Percentiles rank a stretch among this genome's conserved stretches.
Conservation (phyloP, 1,140 invertebrate species). For the Temnothorax longispinosus region DNA sequence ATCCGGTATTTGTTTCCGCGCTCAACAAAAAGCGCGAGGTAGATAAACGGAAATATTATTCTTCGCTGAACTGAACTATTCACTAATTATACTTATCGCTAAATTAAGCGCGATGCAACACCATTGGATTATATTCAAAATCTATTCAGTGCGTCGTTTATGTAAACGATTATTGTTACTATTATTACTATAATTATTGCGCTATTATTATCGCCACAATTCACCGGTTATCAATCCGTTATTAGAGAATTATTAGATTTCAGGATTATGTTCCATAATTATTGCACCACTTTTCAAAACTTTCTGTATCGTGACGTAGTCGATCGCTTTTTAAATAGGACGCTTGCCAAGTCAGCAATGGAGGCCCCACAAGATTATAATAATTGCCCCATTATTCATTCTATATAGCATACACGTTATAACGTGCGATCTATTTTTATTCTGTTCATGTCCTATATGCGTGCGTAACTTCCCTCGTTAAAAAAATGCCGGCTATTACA, state of each 20-base stretch:
- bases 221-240: not conserved
- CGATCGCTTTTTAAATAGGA: conserved; percentile 6
- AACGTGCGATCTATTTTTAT: conserved; percentile 48
- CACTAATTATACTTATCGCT: conserved; percentile 4
- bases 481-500: conserved; percentile 19
- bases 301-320: not conserved
- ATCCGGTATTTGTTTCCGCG: not conserved
- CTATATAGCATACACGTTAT: not conserved
- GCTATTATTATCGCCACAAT: not conserved
- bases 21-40: not conserved
- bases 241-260: conserved; percentile 9
- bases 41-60: not conserved
- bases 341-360: conserved; percentile 20
- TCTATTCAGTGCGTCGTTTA: not conserved
- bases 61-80: not conserved
- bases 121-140: not conserved
- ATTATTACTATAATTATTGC: not conserved
- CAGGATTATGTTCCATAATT: not conserved
- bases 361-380: conserved; percentile 23
- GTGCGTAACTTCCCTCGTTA: conserved; percentile 18
- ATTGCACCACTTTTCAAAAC: not conserved
- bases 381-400: conserved; percentile 33
- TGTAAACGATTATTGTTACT: not conserved
- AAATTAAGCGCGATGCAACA: not conserved
- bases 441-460: conserved; percentile 3